These are phyloP conservation scores for Somateria mollissima DNA, from an alignment of 2,797 vertebrate genomes.

Conservation along the genomic window DNA sequence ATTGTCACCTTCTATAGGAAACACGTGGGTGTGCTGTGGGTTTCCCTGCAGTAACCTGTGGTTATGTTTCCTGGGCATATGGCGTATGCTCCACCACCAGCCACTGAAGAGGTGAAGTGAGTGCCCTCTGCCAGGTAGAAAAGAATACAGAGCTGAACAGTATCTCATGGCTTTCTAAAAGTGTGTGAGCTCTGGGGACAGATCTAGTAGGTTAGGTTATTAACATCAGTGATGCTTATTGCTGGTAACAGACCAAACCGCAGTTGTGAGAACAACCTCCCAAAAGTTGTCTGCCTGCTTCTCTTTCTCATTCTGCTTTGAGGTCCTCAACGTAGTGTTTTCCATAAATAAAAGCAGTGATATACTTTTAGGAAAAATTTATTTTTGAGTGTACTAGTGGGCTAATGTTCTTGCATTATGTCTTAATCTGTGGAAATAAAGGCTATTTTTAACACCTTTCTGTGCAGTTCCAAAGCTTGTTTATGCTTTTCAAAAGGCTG, in stretches of 20 bases:
- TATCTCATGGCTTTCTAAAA: background rate
- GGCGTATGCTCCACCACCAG: background rate
- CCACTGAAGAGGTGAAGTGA: background rate
- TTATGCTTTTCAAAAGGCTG: background rate
- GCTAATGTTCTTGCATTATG: background rate
- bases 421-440: background rate
- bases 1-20: background rate
- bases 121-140: background rate
- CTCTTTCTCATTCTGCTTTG: background rate
- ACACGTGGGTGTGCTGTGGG: accelerated
- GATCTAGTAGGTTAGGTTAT: background rate
- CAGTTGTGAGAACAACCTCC: background rate
- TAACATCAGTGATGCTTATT: background rate
- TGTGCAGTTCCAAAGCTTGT: background rate
- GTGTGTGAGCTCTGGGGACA: background rate
- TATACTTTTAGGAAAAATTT: background rate
- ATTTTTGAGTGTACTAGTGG: background rate
- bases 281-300: background rate
- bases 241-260: background rate
- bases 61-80: background rate
- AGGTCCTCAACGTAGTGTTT: background rate
- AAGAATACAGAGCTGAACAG: background rate
- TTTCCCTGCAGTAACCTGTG: background rate
- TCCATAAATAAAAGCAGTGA: background rate
- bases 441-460: background rate